Percentiles rank a stretch among this genome's conserved stretches.
These are phyloP conservation scores for Drosophila willistoni DNA, from an alignment of 1,140 invertebrate genomes.

Conservation along the genomic window DNA sequence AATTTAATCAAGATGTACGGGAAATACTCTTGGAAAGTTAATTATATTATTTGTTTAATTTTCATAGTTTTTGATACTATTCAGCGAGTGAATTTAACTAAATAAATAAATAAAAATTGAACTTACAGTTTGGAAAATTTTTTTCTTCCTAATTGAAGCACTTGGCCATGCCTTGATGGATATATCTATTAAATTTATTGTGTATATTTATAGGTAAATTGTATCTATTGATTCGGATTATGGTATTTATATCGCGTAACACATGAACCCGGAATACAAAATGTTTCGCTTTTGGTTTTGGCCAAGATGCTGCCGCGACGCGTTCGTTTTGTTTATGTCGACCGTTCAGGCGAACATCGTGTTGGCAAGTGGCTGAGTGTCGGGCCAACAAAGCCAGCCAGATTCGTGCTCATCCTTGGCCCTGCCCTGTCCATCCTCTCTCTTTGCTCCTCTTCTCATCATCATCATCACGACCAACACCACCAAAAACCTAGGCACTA, in stretches of 20 bases:
- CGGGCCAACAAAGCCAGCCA: not conserved
- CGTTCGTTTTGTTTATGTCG: not conserved
- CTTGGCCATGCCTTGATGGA: not conserved
- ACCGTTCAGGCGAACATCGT: conserved; percentile 18
- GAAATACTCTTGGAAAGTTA: too few species aligned
- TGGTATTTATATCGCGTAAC: not conserved
- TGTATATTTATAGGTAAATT: not conserved
- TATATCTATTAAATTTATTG: not conserved
- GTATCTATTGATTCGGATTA: not conserved
- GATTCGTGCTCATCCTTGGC: not conserved
- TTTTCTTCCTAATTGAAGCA: not conserved
- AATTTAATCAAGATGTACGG: too few species aligned
- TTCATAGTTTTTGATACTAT: not conserved
- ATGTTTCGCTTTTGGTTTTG: not conserved
- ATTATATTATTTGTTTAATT: too few species aligned
- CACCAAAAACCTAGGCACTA: too few species aligned
- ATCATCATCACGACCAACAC: too few species aligned
- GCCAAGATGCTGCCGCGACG: conserved; percentile 1
- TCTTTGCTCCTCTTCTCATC: too few species aligned
- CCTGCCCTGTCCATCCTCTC: not conserved
- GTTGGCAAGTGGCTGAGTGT: conserved; percentile 14
- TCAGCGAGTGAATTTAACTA: not conserved
- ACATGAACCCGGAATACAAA: not conserved
- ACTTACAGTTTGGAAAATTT: not conserved
- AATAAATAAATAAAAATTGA: not conserved